Conservation (phyloP, 2,113 vertebrate species). For the Hemichromis elongatus region DNA sequence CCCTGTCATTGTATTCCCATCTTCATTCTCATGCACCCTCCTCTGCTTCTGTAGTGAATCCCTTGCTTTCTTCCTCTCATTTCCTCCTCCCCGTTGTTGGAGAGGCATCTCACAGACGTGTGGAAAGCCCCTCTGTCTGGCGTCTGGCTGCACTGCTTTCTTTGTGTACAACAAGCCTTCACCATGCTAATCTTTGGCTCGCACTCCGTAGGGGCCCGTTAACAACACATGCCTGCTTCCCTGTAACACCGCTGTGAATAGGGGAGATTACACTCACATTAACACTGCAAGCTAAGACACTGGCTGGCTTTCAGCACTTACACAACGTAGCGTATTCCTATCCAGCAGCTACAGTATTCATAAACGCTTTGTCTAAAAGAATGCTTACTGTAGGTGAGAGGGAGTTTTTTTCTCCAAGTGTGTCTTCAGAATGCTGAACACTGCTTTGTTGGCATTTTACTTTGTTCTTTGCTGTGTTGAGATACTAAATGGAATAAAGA, state of each 20-base stretch:
- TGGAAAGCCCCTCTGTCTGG: conserved; percentile 22
- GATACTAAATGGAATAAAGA: neutral
- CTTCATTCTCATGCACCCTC: neutral
- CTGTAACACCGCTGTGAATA: conserved; percentile 23
- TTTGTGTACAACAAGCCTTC: conserved; percentile 33
- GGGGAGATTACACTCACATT: conserved; percentile 52
- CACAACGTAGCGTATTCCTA: neutral
- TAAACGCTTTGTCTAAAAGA: neutral
- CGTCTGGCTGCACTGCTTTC: conserved; percentile 7
- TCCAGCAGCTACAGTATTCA: conserved; percentile 4
- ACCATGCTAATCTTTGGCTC: conserved; percentile 48
- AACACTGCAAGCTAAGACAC: conserved; percentile 28
- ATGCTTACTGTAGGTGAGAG: neutral
- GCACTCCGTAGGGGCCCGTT: conserved; percentile 22
- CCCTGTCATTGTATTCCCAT: neutral
- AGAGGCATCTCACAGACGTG: neutral
- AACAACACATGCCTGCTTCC: conserved; percentile 36
- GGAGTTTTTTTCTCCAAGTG: neutral
- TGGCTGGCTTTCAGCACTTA: conserved; percentile 7
- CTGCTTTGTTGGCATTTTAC: neutral
- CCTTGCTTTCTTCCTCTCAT: neutral
- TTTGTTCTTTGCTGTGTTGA: neutral
- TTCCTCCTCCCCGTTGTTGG: neutral
- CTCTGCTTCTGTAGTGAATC: neutral
- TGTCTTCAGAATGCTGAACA: neutral